Base-by-base conservation (phyloP, 2,113 vertebrate genomes). In the Macquaria australasica region DNA sequence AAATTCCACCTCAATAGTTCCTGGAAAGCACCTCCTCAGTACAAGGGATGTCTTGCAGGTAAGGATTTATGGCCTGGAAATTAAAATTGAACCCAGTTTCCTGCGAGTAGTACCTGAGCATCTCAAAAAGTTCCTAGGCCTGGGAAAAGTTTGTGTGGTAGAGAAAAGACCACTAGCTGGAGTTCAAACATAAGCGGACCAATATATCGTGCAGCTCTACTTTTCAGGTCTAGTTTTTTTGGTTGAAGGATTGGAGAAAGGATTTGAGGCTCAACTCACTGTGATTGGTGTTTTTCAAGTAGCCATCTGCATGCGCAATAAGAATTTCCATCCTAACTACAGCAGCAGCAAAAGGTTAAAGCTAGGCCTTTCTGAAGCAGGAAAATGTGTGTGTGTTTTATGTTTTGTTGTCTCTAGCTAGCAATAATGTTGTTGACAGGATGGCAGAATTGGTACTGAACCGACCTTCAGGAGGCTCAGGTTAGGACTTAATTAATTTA, bases 371-470 rank as follows among this genome's bases (percentile, higher is more conserved):
- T 34, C 82, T 55, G 31, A 79, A 79, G 78, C 60, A 71, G 75
- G 58, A 68, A 18, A 15, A 6, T 62, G 28, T 50, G 25, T 71
- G 14, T 62, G 16, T 41, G 45, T 85, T 56, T 67, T 56, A n/a
- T 87, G 43, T 72, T 77, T 79, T 80, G 48, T 87, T 88, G 73
- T 77, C 55, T 45, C 41, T 3, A 73, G 72, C 45, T 21, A 89
- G 89, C 86, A 90, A 91, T 91, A 88, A 89, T 82, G 45, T n/a
- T 84, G 73, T 83, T 62, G 77, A 87, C 63, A 50, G 55, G 43
- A 51, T 21, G 62, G 58, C 43, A 37, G 34, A 34, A 58, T 31
- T 66, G 10, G 21, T 50, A 31, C 14, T 69, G 41, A 64, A 76
- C 12, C 9, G 18, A n/a, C 41, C 55, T 20, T 74, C 58, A 64